These are phyloP conservation scores for Saccostrea echinata DNA, from an alignment of 1,140 invertebrate genomes.

Conservation along the genomic window DNA sequence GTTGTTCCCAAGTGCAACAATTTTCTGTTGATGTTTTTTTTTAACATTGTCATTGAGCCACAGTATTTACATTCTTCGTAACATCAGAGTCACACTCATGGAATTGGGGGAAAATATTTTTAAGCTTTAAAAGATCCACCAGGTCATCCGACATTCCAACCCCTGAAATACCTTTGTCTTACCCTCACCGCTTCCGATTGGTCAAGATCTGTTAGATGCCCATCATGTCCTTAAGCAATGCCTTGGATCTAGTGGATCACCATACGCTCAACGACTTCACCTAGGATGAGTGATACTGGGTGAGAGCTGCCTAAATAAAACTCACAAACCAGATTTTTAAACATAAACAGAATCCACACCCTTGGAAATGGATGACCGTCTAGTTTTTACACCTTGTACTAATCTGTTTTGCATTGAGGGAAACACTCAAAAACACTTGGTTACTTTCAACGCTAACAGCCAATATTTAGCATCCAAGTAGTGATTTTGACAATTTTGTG, in stretches of 20 bases:
- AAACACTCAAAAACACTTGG: too few relatives aligned
- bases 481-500: neutral
- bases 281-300: slow-evolving; percentile 54
- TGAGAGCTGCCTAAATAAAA: slow-evolving; percentile 42
- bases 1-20: too few relatives aligned
- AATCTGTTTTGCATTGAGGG: neutral
- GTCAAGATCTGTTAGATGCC: slow-evolving; percentile 34
- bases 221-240: slow-evolving; percentile 39
- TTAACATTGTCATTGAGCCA: too few relatives aligned
- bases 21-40: too few relatives aligned
- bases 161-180: neutral
- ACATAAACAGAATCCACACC: slow-evolving; percentile 11
- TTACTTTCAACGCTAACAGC: too few relatives aligned
- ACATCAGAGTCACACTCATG: too few relatives aligned
- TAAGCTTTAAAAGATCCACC: too few relatives aligned
- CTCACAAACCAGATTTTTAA: neutral
- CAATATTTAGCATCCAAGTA: too few relatives aligned
- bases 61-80: too few relatives aligned
- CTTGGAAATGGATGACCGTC: neutral
- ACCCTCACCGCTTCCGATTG: slow-evolving; percentile 7
- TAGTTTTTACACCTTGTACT: neutral
- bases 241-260: neutral
- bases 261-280: slow-evolving; percentile 46
- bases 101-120: too few relatives aligned
- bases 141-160: slow-evolving; percentile 12